Evolutionary conservation across 2,113 vertebrate genomes (phyloP), one percentile per base, ranked within the genome.

Genomic region (Heterochromis multidens): DNA sequence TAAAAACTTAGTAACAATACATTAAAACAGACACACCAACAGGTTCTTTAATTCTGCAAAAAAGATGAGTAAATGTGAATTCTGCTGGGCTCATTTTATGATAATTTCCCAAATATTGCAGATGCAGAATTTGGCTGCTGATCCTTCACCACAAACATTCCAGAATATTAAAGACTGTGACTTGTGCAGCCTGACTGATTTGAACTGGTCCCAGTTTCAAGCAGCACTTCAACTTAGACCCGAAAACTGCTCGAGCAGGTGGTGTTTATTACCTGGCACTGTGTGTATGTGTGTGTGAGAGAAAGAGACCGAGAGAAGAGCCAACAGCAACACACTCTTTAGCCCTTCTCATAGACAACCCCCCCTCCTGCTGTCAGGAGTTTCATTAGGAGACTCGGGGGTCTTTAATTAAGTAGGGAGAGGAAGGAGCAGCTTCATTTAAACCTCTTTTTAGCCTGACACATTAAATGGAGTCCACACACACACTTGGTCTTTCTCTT

Each of bases 351-450:
- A 63, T 31, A 10, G 74, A 21, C 31, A 2, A 7, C 27, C 19
- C 46, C 43, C 27, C 46, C 7, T 23, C 59, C 74, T 83, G 83
- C 82, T 91, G 88, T 84, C 88, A 87, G 23, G 77, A 56, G 21
- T 84, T 90, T 90, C 81, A 90, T 86, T 86, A 74, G 56, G 54
- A 56, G 46, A 85, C 80, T 59, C 13, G 8, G 77, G 80, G 81
- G 72, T 86, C 81, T 87, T 91, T 91, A 91, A 89, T 89, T 89
- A 89, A 83, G 72, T 59, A 13, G 23, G 14, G 23, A 58, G 79
- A 84, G 57, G 49, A 80, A 40, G 57, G 61, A 87, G 56, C 78
- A 40, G 81, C 57, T 81, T 87, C 57, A 84, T 82, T 87, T 87
- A 54, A 87, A 54, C 60, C 81, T 70, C 54, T 70, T 74, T 54